phyloP scores from a whole-genome alignment of 92 coral and sea anemone genomes.

The Palythoa grandis region DNA sequence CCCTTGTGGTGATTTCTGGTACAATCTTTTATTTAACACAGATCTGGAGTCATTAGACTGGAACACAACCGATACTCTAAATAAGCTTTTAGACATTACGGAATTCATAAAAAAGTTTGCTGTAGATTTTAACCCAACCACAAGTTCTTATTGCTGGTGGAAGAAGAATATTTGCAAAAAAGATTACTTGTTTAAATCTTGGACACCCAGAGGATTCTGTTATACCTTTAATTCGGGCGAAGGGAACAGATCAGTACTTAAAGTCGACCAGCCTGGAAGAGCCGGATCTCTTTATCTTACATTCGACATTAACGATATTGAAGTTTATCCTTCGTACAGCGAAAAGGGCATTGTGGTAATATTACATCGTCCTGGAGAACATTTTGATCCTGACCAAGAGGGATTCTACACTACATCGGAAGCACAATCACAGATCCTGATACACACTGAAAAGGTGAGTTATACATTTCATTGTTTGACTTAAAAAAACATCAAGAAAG shows the following conservation, averaged over 20 bases:
- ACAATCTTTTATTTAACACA: neutral
- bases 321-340: neutral
- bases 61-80: neutral
- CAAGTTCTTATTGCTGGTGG: neutral
- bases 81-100: constrained; percentile 3
- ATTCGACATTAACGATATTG: neutral
- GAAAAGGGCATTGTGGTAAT: constrained; percentile 21
- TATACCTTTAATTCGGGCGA: constrained; percentile 26
- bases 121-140: neutral
- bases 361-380: constrained; percentile 31
- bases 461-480: neutral
- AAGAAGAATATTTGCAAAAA: neutral
- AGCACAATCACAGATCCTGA: constrained; percentile 28
- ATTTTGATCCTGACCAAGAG: constrained; percentile 18
- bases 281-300: constrained; percentile 2
- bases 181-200: neutral
- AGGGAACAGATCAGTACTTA: neutral
- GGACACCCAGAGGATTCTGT: constrained; percentile 3
- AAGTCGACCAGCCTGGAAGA: constrained; percentile 10
- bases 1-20: constrained; percentile 5
- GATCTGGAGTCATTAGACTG: neutral
- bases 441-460: constrained; percentile 3
- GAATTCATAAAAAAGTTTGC: constrained; percentile 13
- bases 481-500: no score
- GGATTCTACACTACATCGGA: constrained; percentile 27